Evolutionary conservation across 2,797 vertebrate species (phyloP), one percentile per base, ranked within the genome.

Genomic region (Acipenser transmontanus): DNA sequence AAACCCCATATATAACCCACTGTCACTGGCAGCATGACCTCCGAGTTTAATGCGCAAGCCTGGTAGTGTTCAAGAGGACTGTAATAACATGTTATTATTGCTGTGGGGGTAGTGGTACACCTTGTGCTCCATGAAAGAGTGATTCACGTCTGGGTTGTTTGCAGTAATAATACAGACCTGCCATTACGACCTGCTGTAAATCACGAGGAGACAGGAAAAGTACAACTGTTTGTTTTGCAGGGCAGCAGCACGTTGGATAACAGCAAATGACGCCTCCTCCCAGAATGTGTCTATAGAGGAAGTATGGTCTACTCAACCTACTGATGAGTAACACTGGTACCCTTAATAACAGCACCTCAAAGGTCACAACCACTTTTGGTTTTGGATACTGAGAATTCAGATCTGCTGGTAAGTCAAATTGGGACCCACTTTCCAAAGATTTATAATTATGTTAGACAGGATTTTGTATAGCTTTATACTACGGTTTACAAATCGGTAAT

Each of bases 151-250:
- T 50, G 6, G 2, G 8, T 8, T 67, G 57, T 67, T 67, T 67
- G 60, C 57, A 67, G 59, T 50, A 67, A 67, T 67, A 67, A 67
- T 61, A 67, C 48, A 7, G 57, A n/a, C 13, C 49, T 61, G 57
- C 59, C 66, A 61, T 50, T 50, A 67, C 12, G 66, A 51, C 17
- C n/a, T 67, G 59, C 49, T 61, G 57, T 67, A 67, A 50, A 47
- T 67, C 57, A 67, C 7, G 20, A 49, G 49, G 17, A n/a, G 12
- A 10, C 47, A 50, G 47, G 59, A 61, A 52, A 49, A 8, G 66
- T 50, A 11, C 17, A 20, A 61, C 56, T 61, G 49, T 61, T 67
- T 67, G 59, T 67, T 59, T 67, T 67, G n/a, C 57, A 50, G 14
- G 47, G 6, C 48, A 59, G 49, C 12, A 50, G 49, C n/a, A 47